Evolutionary conservation across 2,888 invertebrate species (phyloP).

Genomic region (Rhimphoctona megacephalus): DNA sequence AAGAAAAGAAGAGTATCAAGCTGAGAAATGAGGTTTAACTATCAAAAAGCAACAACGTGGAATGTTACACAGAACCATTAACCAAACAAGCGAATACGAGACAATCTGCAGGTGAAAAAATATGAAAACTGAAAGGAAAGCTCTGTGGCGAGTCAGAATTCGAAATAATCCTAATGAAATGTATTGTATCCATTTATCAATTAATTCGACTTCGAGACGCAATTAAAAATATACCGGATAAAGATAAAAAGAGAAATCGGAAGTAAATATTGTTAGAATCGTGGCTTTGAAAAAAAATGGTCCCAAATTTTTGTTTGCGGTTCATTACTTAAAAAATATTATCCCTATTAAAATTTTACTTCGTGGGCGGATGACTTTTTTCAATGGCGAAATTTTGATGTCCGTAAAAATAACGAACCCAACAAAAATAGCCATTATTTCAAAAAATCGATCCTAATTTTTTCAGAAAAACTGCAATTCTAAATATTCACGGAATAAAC

Average conservation of each 20-base stretch:
- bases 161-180: background rate
- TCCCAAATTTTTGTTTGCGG: no score
- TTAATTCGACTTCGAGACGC: background rate
- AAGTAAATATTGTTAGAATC: no score
- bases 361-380: background rate
- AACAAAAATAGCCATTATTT: background rate
- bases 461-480: background rate
- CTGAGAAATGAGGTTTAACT: constrained; percentile 81
- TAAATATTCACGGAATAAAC: no score
- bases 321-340: no score
- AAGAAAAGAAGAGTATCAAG: constrained; percentile 66
- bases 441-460: background rate
- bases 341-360: no score
- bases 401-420: background rate
- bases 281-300: no score
- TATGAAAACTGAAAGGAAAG: background rate
- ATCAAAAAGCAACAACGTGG: constrained; percentile 72
- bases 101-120: constrained; percentile 3
- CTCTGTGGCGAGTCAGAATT: background rate
- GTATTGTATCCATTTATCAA: background rate
- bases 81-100: constrained; percentile 30
- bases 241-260: no score
- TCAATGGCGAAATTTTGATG: background rate
- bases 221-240: background rate
- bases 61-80: constrained; percentile 42